phyloP scores from a whole-genome alignment of 2,113 vertebrate genomes.

The Cephalopholis sonnerati region DNA sequence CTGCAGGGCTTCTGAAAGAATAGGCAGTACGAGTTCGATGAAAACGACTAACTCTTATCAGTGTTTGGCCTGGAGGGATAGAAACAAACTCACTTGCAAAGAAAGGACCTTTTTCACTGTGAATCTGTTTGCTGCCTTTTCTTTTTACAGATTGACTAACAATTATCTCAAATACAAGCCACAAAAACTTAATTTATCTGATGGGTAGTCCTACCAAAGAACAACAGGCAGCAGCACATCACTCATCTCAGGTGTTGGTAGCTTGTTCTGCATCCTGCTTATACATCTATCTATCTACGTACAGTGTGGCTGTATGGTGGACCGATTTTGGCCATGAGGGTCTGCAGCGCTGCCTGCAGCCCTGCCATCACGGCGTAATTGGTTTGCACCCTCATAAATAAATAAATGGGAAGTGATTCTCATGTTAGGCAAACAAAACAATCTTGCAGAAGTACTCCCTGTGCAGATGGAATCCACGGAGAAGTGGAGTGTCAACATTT shows the following conservation, averaged over 20 bases:
- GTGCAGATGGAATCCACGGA: constrained; percentile 73
- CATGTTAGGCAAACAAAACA: constrained; percentile 84
- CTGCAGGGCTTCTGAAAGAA: constrained; percentile 66
- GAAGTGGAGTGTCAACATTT: constrained; percentile 81
- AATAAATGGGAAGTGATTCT: constrained; percentile 82
- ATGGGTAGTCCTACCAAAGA: constrained; percentile 18
- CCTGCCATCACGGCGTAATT: constrained; percentile 79
- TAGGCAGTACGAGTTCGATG: constrained; percentile 41
- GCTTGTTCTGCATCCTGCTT: constrained; percentile 17
- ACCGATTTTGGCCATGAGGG: constrained; percentile 56
- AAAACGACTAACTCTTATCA: constrained; percentile 69
- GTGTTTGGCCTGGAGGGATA: constrained; percentile 60
- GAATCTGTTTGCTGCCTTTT: constrained; percentile 34
- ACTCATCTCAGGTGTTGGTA: constrained; percentile 33
- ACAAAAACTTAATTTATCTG: constrained; percentile 38
- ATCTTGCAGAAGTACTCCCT: constrained; percentile 76
- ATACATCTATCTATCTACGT: constrained; percentile 15
- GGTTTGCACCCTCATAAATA: constrained; percentile 83
- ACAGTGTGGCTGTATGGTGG: constrained; percentile 38
- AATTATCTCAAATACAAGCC: constrained; percentile 36
- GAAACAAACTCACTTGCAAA: constrained; percentile 67
- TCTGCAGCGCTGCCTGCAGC: constrained; percentile 68
- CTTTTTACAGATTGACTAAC: neutral
- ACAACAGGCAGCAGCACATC: constrained; percentile 18
- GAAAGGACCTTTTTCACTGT: constrained; percentile 64